These are phyloP conservation scores for Drosophila ezoana DNA, from an alignment of 2,888 invertebrate species.

Conservation along the genomic window DNA sequence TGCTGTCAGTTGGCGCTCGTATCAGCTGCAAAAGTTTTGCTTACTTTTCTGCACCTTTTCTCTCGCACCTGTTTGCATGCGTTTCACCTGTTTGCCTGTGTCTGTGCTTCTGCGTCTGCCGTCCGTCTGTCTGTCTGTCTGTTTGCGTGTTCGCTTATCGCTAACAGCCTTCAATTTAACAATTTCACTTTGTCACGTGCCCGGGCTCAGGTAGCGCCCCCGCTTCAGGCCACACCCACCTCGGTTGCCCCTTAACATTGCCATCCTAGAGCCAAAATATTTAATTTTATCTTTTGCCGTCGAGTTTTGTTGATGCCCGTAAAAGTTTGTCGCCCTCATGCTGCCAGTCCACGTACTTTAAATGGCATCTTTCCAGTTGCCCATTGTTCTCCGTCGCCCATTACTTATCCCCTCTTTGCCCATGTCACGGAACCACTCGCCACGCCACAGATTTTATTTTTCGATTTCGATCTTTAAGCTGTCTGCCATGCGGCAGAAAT, in stretches of 20 bases:
- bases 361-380: slow-evolving; percentile 17
- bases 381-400: slow-evolving; percentile 2
- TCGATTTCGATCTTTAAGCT: slow-evolving; percentile 43
- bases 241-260: background rate
- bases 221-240: background rate
- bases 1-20: slow-evolving; percentile 47
- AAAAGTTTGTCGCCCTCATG: slow-evolving; percentile 36
- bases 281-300: slow-evolving; percentile 54
- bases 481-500: slow-evolving; percentile 29
- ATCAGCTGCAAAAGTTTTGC: slow-evolving; percentile 55
- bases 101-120: background rate
- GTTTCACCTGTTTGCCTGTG: slow-evolving; percentile 28
- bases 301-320: slow-evolving; percentile 30
- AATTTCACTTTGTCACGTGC: slow-evolving; percentile 68
- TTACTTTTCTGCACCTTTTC: slow-evolving; percentile 50
- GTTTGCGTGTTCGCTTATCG: slow-evolving; percentile 63
- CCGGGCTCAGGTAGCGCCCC: slow-evolving; percentile 16
- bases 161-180: slow-evolving; percentile 66
- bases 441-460: slow-evolving; percentile 22
- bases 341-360: slow-evolving; percentile 7
- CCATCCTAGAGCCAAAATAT: slow-evolving; percentile 36
- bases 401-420: background rate
- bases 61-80: slow-evolving; percentile 32
- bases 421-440: slow-evolving; percentile 1
- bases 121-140: slow-evolving; percentile 13